Evolutionary conservation across 2,888 invertebrate species (phyloP).

Genomic region (Oscheius sp.): DNA sequence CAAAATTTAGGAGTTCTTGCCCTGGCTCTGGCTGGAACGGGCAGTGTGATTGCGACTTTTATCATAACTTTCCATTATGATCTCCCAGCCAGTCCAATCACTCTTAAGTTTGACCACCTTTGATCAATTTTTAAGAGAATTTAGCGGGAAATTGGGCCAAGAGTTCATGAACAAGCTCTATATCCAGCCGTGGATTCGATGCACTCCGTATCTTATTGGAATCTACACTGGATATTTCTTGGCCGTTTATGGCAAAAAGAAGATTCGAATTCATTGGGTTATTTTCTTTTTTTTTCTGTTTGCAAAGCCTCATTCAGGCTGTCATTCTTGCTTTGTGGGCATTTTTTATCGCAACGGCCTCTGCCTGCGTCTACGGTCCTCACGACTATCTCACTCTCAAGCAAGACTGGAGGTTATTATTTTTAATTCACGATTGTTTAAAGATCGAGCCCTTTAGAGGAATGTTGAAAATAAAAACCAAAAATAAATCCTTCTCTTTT

Average conservation of each 20-base stretch:
- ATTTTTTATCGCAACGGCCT: constrained; percentile 30
- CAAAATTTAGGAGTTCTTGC: background rate
- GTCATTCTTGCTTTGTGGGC: constrained; percentile 29
- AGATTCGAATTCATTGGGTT: constrained; percentile 28
- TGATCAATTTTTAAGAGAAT: background rate
- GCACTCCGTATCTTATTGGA: constrained; percentile 71
- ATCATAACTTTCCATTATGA: background rate
- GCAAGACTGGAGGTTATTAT: constrained; percentile 5
- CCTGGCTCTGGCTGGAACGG: background rate
- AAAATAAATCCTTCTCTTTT: background rate
- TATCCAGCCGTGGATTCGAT: constrained; percentile 67
- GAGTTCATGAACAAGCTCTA: background rate
- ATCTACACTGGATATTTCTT: constrained; percentile 66
- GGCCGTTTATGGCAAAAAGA: constrained; percentile 25
- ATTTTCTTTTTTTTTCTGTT: background rate
- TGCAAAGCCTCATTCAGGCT: background rate
- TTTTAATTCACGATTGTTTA: no score
- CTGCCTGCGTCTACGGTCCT: constrained; percentile 43
- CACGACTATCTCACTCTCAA: constrained; percentile 34
- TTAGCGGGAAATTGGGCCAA: background rate
- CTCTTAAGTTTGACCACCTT: constrained; percentile 24
- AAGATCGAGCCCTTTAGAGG: no score
- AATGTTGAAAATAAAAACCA: no score
- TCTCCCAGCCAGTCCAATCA: constrained; percentile 1
- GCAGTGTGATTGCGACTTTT: background rate